A percentile compares a stretch with the other conserved stretches of the same genome.
These are phyloP conservation scores for Ivindomyrus marchei DNA, from an alignment of 2,113 vertebrate genomes.

Conservation along the genomic window DNA sequence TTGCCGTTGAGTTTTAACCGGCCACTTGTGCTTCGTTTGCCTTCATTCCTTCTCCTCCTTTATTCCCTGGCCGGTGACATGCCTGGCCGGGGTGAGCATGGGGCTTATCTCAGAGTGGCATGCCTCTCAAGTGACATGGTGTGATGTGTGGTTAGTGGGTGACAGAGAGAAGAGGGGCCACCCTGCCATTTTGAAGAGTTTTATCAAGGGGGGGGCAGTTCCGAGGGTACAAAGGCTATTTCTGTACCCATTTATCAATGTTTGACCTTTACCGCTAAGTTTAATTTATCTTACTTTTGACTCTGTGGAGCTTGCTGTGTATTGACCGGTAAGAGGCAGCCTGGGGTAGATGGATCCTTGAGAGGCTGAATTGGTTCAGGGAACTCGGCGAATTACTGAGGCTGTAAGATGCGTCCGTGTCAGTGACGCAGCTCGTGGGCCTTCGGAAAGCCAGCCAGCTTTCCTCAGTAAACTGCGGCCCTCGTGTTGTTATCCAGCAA, in stretches of 20 bases:
- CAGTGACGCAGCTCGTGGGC: not conserved
- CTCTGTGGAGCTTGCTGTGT: not conserved
- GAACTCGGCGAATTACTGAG: not conserved
- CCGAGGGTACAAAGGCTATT: not conserved
- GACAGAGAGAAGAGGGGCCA: not conserved
- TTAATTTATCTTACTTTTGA: not conserved
- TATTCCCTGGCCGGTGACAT: not conserved
- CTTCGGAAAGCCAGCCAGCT: not conserved
- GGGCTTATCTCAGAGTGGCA: not conserved
- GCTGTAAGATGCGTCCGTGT: not conserved
- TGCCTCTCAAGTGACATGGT: constrained; percentile 1
- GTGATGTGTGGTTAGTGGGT: not conserved
- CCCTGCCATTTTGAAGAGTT: not conserved
- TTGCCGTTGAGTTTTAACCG: constrained; percentile 28
- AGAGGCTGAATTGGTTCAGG: not conserved
- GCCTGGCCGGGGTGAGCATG: not conserved
- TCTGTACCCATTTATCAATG: constrained; percentile 7
- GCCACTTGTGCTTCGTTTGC: constrained; percentile 11
- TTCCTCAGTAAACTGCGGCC: not conserved
- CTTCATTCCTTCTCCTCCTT: not conserved
- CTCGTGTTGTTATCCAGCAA: not conserved
- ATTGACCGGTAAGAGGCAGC: not conserved
- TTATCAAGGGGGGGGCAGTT: not conserved
- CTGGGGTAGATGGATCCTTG: not conserved
- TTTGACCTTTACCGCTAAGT: not conserved